Percentiles rank a stretch among this genome's conserved stretches.
Evolutionary conservation across 2,797 vertebrate species (phyloP).

Genomic region (Lepilemur ruficaudatus): DNA sequence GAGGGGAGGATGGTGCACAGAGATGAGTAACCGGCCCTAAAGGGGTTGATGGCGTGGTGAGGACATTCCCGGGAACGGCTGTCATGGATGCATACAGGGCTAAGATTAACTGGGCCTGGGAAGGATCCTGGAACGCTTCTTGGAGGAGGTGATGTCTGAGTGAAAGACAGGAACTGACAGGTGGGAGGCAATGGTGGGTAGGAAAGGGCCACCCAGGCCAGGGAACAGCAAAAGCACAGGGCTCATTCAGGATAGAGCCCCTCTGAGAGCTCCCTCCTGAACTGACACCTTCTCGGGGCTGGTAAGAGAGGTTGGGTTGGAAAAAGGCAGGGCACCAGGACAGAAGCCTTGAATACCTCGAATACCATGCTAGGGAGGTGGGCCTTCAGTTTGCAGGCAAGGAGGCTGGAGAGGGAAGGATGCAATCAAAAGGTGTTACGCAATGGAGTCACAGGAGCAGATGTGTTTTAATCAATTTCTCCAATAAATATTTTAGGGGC

Average conservation of each 20-base stretch:
- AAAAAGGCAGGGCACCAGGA: neutral
- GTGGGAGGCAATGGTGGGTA: conserved; percentile 20
- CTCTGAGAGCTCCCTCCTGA: neutral
- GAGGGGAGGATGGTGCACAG: neutral
- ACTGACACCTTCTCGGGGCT: neutral
- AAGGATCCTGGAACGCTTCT: conserved; percentile 61
- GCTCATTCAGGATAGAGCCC: neutral
- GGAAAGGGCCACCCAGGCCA: neutral
- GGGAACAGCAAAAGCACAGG: neutral
- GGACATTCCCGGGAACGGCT: conserved; percentile 49
- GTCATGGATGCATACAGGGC: conserved; percentile 20
- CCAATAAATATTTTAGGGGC: conserved; percentile 53
- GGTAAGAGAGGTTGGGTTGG: neutral
- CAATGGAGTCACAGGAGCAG: neutral
- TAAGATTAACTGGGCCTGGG: conserved; percentile 51
- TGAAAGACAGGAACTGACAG: conserved; percentile 63
- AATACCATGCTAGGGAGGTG: neutral
- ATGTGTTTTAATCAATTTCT: conserved; percentile 49
- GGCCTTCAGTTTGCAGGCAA: neutral
- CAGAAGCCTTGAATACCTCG: neutral
- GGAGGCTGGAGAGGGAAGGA: neutral
- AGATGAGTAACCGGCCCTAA: conserved; percentile 20
- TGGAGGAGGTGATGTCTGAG: conserved; percentile 54
- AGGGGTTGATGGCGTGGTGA: neutral
- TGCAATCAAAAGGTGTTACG: conserved; percentile 40